A percentile compares a stretch with the other conserved stretches of the same genome.
phyloP scores from a whole-genome alignment of 1,140 invertebrate genomes.

The Bombus sibiricus region DNA sequence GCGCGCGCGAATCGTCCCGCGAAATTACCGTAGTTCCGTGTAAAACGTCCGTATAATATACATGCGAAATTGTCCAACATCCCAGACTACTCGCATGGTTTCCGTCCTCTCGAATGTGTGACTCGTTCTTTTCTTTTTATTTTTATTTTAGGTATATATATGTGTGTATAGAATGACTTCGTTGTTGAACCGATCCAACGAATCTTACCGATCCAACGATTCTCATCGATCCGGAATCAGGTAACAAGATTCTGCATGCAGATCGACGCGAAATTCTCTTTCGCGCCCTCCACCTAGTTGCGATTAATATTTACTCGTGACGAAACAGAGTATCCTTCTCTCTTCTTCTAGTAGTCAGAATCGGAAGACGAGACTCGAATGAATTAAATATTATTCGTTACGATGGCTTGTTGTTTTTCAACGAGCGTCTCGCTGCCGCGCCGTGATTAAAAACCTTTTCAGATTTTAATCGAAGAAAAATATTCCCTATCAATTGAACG shows the following conservation, averaged over 20 bases:
- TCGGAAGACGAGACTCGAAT: constrained; percentile 8
- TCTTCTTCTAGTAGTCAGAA: background rate
- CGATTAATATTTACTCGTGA: constrained; percentile 19
- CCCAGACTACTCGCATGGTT: background rate
- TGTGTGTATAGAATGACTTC: background rate
- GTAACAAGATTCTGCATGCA: constrained; percentile 26
- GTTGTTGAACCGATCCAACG: background rate
- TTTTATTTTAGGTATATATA: background rate
- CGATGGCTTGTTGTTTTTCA: constrained; percentile 20
- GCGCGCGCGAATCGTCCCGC: constrained; percentile 67
- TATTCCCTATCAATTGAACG: constrained; percentile 40
- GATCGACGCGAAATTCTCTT: constrained; percentile 45
- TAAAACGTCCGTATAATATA: constrained; percentile 56
- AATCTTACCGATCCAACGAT: background rate
- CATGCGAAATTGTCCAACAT: background rate
- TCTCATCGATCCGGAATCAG: background rate
- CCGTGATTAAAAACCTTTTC: constrained; percentile 49
- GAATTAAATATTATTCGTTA: constrained; percentile 47
- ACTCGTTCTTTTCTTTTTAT: background rate
- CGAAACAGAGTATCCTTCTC: background rate
- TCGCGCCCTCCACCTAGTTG: background rate
- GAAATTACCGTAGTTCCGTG: constrained; percentile 62
- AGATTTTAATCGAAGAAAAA: constrained; percentile 57
- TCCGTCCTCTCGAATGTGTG: background rate
- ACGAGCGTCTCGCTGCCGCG: background rate